A percentile compares a stretch with the other conserved stretches of the same genome.
phyloP scores from a whole-genome alignment of 2,113 vertebrate genomes.

The Clinocottus analis region DNA sequence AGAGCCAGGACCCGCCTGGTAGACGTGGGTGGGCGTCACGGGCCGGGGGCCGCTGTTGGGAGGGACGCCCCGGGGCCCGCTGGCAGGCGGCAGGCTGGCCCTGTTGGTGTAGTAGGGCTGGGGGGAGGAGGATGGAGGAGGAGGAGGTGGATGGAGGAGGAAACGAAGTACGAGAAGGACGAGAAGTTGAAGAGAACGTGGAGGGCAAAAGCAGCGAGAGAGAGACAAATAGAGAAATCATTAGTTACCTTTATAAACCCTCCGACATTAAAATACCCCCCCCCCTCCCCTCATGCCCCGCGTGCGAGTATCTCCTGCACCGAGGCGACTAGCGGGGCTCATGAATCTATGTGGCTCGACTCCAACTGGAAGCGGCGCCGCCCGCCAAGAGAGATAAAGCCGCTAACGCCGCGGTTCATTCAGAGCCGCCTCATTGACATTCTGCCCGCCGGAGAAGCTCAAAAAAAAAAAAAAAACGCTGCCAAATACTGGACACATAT shows the following conservation, averaged over 20 bases:
- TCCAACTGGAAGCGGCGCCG: conserved; percentile 66
- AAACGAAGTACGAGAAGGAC: too few relatives aligned
- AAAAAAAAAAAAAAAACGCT: too few relatives aligned
- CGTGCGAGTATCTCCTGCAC: background rate
- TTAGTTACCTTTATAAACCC: conserved; percentile 18
- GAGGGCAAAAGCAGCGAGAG: background rate
- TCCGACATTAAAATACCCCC: conserved; percentile 25
- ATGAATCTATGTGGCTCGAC: conserved; percentile 48
- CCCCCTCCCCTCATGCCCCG: too few relatives aligned
- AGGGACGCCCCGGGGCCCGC: conserved; percentile 87
- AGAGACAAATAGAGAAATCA: background rate
- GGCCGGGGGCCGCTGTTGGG: conserved; percentile 89
- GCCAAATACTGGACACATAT: conserved; percentile 54
- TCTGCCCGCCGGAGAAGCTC: conserved; percentile 60
- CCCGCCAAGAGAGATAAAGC: conserved; percentile 68
- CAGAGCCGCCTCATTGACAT: conserved; percentile 73
- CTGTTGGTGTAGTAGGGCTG: conserved; percentile 94
- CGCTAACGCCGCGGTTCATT: conserved; percentile 66
- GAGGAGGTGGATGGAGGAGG: background rate
- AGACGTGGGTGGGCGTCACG: conserved; percentile 93
- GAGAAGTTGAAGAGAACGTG: too few relatives aligned
- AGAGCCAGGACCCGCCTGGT: conserved; percentile 89
- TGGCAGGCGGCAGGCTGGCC: conserved; percentile 85
- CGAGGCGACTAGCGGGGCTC: conserved; percentile 30
- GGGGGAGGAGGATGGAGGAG: conserved; percentile 49